Evolutionary conservation across 2,113 vertebrate species (phyloP).

Genomic region (Salvelinus sp.): DNA sequence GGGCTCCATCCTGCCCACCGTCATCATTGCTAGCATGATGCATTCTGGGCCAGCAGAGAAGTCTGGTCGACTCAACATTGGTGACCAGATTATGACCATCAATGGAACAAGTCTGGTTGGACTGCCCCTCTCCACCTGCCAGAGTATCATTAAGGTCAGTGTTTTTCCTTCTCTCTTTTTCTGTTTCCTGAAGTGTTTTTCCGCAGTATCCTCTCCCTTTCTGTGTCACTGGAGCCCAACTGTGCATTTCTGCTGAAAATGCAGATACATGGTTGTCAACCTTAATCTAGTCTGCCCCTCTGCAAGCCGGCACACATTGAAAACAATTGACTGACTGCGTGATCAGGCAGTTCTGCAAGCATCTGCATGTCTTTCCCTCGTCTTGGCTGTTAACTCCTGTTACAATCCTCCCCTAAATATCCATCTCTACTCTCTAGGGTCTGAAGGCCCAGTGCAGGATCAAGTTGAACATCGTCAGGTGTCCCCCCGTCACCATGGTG

Average conservation of each 20-base stretch:
- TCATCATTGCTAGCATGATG: constrained; percentile 99
- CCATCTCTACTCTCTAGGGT: constrained; percentile 71
- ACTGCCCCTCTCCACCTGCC: constrained; percentile 92
- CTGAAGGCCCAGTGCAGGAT: constrained; percentile 93
- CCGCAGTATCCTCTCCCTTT: no score
- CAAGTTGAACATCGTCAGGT: constrained; percentile 95
- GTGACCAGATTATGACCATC: constrained; percentile 98
- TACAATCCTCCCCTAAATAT: background rate
- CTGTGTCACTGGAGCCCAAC: no score
- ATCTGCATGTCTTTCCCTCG: no score
- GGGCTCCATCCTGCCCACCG: constrained; percentile 96
- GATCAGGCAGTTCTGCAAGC: no score
- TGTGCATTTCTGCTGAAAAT: no score
- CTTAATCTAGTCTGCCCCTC: no score
- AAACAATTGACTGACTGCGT: no score
- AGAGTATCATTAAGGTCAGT: constrained; percentile 97
- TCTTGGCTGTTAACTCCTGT: no score
- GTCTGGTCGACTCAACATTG: constrained; percentile 91
- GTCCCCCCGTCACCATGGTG: constrained; percentile 95
- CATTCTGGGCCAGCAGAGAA: constrained; percentile 93
- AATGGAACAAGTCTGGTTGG: constrained; percentile 97
- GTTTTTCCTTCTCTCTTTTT: background rate
- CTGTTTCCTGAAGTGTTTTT: no score
- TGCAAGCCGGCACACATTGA: no score
- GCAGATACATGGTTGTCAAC: no score